Evolutionary conservation across 2,113 vertebrate genomes (phyloP).

Genomic region (Brachyhypopomus gauderio): DNA sequence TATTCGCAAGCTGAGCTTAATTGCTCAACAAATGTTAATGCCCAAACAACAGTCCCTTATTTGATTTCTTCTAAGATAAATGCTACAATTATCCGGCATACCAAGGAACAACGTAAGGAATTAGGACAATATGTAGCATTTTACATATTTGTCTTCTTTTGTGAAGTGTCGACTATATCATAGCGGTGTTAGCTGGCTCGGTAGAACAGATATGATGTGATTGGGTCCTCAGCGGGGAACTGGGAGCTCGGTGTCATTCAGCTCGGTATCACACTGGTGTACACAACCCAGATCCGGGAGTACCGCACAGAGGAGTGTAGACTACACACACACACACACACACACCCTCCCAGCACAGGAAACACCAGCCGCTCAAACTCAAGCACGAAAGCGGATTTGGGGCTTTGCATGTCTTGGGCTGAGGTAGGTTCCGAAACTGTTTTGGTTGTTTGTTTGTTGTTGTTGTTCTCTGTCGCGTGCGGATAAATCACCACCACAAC

Average conservation of each 20-base stretch:
- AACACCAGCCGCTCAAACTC: not conserved
- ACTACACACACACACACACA: not conserved
- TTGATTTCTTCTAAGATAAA: not conserved
- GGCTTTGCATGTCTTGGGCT: not conserved
- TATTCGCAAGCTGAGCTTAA: not conserved
- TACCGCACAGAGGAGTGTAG: not conserved
- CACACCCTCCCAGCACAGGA: too few species aligned
- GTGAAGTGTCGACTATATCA: not conserved
- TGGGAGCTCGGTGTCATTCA: slow-evolving; percentile 2
- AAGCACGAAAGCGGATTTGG: not conserved
- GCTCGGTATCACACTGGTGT: slow-evolving; percentile 19
- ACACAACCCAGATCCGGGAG: slow-evolving; percentile 57
- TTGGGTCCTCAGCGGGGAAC: not conserved
- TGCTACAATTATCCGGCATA: not conserved
- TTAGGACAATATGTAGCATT: not conserved
- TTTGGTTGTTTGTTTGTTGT: not conserved
- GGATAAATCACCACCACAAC: not conserved
- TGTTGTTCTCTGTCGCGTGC: not conserved
- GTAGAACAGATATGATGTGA: not conserved
- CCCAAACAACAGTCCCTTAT: not conserved
- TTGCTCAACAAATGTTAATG: not conserved
- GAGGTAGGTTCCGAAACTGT: slow-evolving; percentile 12
- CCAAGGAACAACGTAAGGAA: not conserved
- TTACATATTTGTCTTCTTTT: not conserved
- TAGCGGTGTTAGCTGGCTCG: not conserved